A percentile compares a stretch with the other conserved stretches of the same genome.
phyloP scores from a whole-genome alignment of 2,113 vertebrate genomes.

The Strix uralensis region DNA sequence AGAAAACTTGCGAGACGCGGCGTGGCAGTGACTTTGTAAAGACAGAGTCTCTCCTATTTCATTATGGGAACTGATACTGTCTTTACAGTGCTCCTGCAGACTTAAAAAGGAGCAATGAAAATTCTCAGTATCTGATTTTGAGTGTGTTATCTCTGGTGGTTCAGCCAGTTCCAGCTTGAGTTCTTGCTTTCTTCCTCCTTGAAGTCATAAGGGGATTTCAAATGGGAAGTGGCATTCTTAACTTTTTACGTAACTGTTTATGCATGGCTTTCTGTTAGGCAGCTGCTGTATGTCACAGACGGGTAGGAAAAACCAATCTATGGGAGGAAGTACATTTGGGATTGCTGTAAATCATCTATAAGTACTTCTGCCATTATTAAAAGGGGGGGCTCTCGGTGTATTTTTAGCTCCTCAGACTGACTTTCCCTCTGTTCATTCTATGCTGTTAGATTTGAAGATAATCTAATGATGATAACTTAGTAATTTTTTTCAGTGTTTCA shows the following conservation, averaged over 20 bases:
- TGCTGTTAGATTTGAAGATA: neutral
- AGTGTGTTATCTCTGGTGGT: neutral
- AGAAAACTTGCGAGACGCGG: neutral
- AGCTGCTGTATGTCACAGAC: neutral
- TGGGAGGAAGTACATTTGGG: neutral
- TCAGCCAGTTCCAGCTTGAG: neutral
- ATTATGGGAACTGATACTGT: rapidly evolving
- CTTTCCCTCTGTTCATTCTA: neutral
- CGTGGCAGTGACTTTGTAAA: neutral
- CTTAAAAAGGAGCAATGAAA: neutral
- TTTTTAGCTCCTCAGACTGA: neutral
- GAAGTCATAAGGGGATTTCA: neutral
- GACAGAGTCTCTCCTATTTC: neutral
- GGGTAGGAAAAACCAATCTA: neutral
- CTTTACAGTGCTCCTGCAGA: too few relatives aligned
- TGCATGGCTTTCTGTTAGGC: neutral
- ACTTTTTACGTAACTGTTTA: neutral
- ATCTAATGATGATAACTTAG: neutral
- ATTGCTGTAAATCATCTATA: neutral
- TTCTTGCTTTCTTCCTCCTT: neutral
- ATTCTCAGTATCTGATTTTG: neutral
- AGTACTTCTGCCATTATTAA: neutral
- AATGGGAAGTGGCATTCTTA: neutral
- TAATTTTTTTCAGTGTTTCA: neutral
- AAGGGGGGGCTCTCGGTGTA: rapidly evolving